Evolutionary conservation across 2,888 invertebrate species (phyloP).

Genomic region (Acrocera orbiculus): DNA sequence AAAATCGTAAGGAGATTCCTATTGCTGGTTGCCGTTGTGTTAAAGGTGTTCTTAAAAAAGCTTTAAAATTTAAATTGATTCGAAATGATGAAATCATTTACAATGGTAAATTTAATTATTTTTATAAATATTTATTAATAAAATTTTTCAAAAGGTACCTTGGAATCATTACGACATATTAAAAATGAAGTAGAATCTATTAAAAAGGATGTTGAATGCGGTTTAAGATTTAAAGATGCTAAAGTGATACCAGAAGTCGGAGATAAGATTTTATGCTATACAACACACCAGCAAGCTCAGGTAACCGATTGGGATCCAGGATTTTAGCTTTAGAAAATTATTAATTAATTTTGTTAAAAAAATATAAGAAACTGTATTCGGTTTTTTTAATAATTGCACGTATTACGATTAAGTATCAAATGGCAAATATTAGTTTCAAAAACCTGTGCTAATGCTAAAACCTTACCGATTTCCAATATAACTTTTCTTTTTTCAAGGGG

Average conservation of each 20-base stretch:
- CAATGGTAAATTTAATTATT: constrained; percentile 39
- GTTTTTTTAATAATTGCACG: too few species aligned
- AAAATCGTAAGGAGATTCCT: constrained; percentile 59
- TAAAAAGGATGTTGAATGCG: constrained; percentile 77
- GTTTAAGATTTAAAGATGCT: constrained; percentile 53
- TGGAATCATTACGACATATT: constrained; percentile 71
- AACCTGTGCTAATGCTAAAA: too few species aligned
- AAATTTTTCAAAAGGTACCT: constrained; percentile 6
- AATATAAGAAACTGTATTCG: too few species aligned
- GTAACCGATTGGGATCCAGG: constrained; percentile 73
- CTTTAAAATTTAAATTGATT: constrained; percentile 46
- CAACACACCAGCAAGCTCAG: constrained; percentile 42
- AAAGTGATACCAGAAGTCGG: constrained; percentile 48
- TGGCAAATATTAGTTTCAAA: too few species aligned
- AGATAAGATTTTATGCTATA: constrained; percentile 64
- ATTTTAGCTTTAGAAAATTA: constrained; percentile 35
- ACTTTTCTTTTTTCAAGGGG: too few species aligned
- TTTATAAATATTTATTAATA: too few species aligned
- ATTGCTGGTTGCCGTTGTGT: constrained; percentile 80
- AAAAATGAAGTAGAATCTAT: constrained; percentile 74
- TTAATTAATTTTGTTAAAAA: too few species aligned
- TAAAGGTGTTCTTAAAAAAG: constrained; percentile 55
- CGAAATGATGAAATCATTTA: constrained; percentile 46
- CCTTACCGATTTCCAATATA: too few species aligned
- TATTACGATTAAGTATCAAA: too few species aligned